These are phyloP conservation scores for Sciurus vulgaris DNA, from an alignment of 2,797 vertebrate species.

Conservation along the genomic window DNA sequence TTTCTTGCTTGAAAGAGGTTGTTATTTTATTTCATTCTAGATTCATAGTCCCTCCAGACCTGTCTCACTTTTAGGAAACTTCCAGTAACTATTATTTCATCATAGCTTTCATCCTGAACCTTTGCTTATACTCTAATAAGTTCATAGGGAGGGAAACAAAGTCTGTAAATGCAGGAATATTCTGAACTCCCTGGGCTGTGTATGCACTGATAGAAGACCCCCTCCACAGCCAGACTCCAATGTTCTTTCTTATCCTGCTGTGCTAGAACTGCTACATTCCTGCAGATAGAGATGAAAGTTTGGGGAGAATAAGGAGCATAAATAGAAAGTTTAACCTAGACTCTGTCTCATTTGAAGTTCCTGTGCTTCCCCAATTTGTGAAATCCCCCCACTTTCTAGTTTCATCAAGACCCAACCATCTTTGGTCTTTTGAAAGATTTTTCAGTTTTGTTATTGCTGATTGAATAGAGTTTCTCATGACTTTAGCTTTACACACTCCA, in stretches of 20 bases:
- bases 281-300: background rate
- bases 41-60: background rate
- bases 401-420: background rate
- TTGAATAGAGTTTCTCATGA: background rate
- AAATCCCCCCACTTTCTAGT: background rate
- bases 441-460: background rate
- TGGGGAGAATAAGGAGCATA: background rate
- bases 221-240: background rate
- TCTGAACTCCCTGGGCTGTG: background rate
- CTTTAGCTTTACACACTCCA: background rate
- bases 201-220: background rate
- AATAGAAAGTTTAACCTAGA: background rate
- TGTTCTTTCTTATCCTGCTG: background rate
- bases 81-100: background rate
- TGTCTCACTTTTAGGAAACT: background rate
- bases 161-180: background rate
- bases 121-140: background rate
- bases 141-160: background rate
- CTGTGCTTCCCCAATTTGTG: background rate
- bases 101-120: background rate
- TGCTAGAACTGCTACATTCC: background rate
- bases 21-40: background rate
- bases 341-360: background rate
- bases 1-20: background rate
- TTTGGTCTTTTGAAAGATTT: background rate